Percentiles rank a stretch among this genome's conserved stretches.
Conservation (phyloP, 2,888 invertebrate genomes). For the Invenusta paracnida region DNA sequence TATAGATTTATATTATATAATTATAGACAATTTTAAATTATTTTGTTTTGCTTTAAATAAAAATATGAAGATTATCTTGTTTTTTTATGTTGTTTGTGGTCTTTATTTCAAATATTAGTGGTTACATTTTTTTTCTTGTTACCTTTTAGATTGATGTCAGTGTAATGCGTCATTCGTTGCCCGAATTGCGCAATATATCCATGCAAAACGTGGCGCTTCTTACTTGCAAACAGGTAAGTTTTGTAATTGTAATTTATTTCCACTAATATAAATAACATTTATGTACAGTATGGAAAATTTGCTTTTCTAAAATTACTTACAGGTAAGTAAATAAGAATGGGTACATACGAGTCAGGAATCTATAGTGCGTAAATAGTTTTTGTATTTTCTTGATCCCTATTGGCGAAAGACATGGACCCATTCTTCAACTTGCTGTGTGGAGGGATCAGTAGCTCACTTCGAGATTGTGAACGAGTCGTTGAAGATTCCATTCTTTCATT, state of each 20-base stretch:
- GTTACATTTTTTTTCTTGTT: no score
- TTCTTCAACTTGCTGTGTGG: background rate
- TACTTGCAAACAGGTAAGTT: conserved; percentile 7
- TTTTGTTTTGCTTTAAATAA: no score
- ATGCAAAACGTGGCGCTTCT: background rate
- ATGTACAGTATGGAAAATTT: background rate
- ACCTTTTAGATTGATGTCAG: conserved; percentile 3
- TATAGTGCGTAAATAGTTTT: conserved; percentile 11
- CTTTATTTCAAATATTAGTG: no score
- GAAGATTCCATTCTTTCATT: conserved; percentile 1
- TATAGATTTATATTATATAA: background rate
- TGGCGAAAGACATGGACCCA: background rate
- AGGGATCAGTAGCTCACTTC: background rate
- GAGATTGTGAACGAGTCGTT: background rate
- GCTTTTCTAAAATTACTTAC: background rate
- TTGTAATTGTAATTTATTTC: conserved; percentile 10
- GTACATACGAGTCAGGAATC: background rate
- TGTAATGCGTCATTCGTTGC: background rate
- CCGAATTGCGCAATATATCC: background rate
- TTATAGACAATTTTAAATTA: background rate
- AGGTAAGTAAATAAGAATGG: conserved; percentile 20
- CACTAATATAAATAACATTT: conserved; percentile 14
- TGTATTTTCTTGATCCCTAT: conserved; percentile 11
- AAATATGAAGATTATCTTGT: no score
- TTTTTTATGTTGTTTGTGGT: no score